Evolutionary conservation across 1,140 invertebrate species (phyloP).

Genomic region (Zaprionus davidi): DNA sequence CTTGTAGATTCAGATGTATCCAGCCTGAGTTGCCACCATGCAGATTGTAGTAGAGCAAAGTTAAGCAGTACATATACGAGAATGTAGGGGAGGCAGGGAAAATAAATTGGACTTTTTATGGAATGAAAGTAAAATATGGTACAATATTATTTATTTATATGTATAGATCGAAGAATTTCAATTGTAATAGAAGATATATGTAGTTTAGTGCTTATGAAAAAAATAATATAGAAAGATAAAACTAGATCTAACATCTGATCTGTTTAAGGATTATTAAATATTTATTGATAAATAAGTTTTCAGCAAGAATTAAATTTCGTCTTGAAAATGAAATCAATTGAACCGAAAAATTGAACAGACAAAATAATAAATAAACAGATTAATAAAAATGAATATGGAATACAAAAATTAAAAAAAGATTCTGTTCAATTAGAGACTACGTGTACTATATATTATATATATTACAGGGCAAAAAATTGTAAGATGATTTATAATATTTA

Average conservation of each 20-base stretch:
- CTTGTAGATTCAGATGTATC: constrained; percentile 66
- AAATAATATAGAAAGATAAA: background rate
- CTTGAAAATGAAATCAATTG: background rate
- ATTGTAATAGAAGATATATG: too few relatives aligned
- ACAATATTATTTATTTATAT: too few relatives aligned
- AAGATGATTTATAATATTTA: background rate
- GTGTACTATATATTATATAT: too few relatives aligned
- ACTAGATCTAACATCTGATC: too few relatives aligned
- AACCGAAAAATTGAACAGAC: background rate
- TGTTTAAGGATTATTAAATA: background rate
- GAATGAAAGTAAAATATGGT: too few relatives aligned
- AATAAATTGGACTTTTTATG: too few relatives aligned
- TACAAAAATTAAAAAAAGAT: background rate
- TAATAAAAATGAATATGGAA: background rate
- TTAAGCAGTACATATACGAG: too few relatives aligned
- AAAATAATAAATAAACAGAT: background rate
- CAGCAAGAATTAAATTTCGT: background rate
- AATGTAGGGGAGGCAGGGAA: too few relatives aligned
- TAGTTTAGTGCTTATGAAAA: background rate
- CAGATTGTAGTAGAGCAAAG: background rate
- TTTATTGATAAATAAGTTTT: background rate
- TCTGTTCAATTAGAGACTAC: background rate
- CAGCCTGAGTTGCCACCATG: background rate
- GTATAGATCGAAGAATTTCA: too few relatives aligned
- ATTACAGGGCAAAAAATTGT: background rate